Evolutionary conservation across 2,888 invertebrate genomes (phyloP), one percentile per base, ranked within the genome.

Genomic region (Brachynemurus nebulosus): DNA sequence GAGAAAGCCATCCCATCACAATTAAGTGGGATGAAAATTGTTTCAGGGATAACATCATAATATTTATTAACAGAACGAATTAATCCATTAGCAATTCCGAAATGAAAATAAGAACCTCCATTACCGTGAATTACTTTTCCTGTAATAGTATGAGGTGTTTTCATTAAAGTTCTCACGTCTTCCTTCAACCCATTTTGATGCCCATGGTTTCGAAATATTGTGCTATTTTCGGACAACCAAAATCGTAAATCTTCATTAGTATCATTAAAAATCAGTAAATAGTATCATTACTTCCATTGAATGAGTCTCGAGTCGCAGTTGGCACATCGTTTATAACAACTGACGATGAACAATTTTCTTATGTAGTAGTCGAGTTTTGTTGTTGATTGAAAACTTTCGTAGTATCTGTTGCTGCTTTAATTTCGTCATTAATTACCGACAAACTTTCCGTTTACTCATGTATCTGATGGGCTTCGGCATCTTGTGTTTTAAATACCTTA

Each of bases 1-100:
- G 45, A 45, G 17, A 53, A 42, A 16, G 53, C 51, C 37, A 54
- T 44, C 7, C 55, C 52, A 43, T 54, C 55, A 20, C 51, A 45
- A 50, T 53, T 53, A 9, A 52, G 30, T 38, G 48, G 46, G 5
- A 50, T 41, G 21, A 36, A 38, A n/a, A 50, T 36, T 8, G 9
- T 23, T 27, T 45, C 18, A 17, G 48, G 48, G 16, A 12, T 33
- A 36, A 14, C 18, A 37, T 35, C n/a, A 34, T 42, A 50, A 48
- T 47, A 47, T 39, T 25, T 47, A 3, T 37, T 30, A 8, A 48
- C 20, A 9, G 44, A 40, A 25, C 47, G 47, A 30, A 42, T 48
- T 12, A 50, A 12, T 16, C 45, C 43, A 17, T 16, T 23, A 8
- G 14, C n/a, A 7, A 50, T 25, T 30, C 48, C 48, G 42, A 50